Base-by-base conservation (phyloP, 2,888 invertebrate species). In the Leptopterna dolabrata region DNA sequence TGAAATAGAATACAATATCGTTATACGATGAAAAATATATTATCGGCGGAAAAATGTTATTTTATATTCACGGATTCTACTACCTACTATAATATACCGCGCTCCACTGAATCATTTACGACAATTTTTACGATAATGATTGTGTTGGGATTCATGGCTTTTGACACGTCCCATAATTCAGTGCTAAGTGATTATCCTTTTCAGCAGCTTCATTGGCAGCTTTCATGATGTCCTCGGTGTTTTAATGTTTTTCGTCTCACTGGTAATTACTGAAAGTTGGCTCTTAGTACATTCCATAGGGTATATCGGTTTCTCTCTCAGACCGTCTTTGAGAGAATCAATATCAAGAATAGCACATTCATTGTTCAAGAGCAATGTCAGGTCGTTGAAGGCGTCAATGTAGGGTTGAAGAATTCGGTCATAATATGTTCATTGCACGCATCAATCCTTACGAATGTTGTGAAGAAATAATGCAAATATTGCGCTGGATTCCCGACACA, bases 351-450 rank as follows among this genome's bases (percentile, higher is more conserved):
- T 45, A n/a, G 13, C 24, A 41, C 45, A 70, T 55, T 36, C 47
- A 19, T 80, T 80, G 1, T 27, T 24, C 4, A 78, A 45, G 27
- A 70, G 55, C 0, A 19, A 16, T 2, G 43, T 13, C 11, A 43
- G 36, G 41, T 4, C 27, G 1, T 43, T 80, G 30, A 88, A 41
- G 19, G 86, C 45, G 13, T 86, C 81, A 30, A 76, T 24, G 71
- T 89, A 89, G 6, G 70, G 13, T 36, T 87, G 29, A 2, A 89
- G 36, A 1, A 89, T 78, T 11, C 87, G 63, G 41, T 87, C 82
- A 7, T 16, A n/a, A n/a, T 41, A 13, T 88, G 80, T n/a, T 85
- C 13, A 19, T 73, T 30, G 3, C 88, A 81, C 0, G 80, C 86
- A 2, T 88, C 87, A 1, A n/a, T 11, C 43, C 29, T 76, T 0